Evolutionary conservation across 2,888 invertebrate species (phyloP), one percentile per base, ranked within the genome.

Genomic region (Beris chalybata): DNA sequence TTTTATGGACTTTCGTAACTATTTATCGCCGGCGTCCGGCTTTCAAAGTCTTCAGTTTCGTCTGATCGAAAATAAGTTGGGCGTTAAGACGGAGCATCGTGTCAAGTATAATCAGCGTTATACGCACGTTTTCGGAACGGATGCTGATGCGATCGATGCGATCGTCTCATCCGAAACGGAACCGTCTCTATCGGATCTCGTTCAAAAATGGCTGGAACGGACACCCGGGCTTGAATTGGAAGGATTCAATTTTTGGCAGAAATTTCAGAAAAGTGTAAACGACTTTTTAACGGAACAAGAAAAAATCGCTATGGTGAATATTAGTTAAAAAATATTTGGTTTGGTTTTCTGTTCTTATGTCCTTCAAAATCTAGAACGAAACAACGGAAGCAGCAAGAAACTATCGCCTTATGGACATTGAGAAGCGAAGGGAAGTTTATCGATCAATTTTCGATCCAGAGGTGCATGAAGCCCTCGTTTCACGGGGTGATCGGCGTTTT

Each of bases 1-100:
- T 81, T 99, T 99, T 77, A 93, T 99, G 90, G 97, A 97, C 76
- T 99, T 99, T 81, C 87, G 98, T 56, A 87, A 91, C 71, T 94
- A 94, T 77, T 83, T 99, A 45, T 90, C 93, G 11, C 94, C 98
- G 0, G 97, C 98, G 0, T 98, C 98, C 0, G 99, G 99, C 1
- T 99, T 99, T 79, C 99, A 99, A 78, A 97, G 97, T 75, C 81
- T 97, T 45, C 95, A 99, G 80, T 99, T 99, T 80, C 88, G 99
- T 13, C 83, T 99, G 22, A 82, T 99, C 65, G 99, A 99, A 82
- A 99, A 98, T 78, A 98, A 97, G 82, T 77, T 92, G 70, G 92
- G 92, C 0, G 82, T 92, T 1, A 87, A 87, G 65, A 86, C 91
- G 78, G 94, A 95, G 64, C 86, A 93, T 71, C 87, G 98, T 1